Evolutionary conservation across 1,140 invertebrate genomes (phyloP).

Genomic region (Phocides pigmalion): DNA sequence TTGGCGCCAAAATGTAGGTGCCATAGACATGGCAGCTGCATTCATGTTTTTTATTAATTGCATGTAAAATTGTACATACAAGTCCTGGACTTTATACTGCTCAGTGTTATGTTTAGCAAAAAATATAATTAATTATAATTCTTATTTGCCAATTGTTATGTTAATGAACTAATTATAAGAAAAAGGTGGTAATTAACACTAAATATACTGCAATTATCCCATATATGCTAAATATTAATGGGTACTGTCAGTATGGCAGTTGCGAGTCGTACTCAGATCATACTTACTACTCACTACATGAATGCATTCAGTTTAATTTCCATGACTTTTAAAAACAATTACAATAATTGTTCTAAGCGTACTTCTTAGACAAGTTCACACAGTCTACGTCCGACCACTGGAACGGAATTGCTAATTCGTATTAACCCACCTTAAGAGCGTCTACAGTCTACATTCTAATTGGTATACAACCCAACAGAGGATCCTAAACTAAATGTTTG

Average conservation of each 20-base stretch:
- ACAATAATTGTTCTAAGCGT: not conserved
- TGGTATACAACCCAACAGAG: not conserved
- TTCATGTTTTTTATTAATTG: slow-evolving; percentile 48
- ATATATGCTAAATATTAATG: too few relatives aligned
- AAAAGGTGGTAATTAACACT: too few relatives aligned
- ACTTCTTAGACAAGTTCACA: slow-evolving; percentile 57
- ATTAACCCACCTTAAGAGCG: slow-evolving; percentile 53
- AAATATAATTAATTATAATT: too few relatives aligned
- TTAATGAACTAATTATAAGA: too few relatives aligned
- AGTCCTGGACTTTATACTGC: too few relatives aligned
- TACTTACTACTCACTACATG: too few relatives aligned
- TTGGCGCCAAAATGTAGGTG: slow-evolving; percentile 1
- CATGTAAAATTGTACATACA: not conserved
- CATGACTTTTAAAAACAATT: not conserved
- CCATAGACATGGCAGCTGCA: slow-evolving; percentile 19
- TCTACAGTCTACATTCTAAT: slow-evolving; percentile 40
- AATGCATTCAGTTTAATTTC: not conserved
- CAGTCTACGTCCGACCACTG: slow-evolving; percentile 49
- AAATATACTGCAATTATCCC: too few relatives aligned
- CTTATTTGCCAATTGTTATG: too few relatives aligned
- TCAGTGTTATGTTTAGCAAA: too few relatives aligned
- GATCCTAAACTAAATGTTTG: not conserved
- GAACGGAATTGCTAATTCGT: slow-evolving; percentile 64
- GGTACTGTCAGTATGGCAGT: too few relatives aligned
- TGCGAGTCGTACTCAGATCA: too few relatives aligned